A percentile compares a stretch with the other conserved stretches of the same genome.
These are phyloP conservation scores for Tetramorium parvispinum DNA, from an alignment of 1,140 invertebrate genomes.

Conservation along the genomic window DNA sequence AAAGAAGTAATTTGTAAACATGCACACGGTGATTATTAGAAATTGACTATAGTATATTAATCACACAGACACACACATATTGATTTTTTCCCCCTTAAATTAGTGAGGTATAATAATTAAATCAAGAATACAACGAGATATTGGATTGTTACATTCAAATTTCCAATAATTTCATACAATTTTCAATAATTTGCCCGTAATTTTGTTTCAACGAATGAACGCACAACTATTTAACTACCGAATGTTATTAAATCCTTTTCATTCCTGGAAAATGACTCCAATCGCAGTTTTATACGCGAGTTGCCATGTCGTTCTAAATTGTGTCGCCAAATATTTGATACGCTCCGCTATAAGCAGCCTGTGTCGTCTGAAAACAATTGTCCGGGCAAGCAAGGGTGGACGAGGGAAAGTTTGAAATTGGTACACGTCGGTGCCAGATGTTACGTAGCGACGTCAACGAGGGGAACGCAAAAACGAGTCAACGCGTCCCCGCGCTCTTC, in stretches of 20 bases:
- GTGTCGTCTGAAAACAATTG: conserved; percentile 46
- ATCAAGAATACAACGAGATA: conserved; percentile 20
- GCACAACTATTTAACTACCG: background rate
- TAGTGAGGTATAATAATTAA: conserved; percentile 12
- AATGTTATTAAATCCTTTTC: conserved; percentile 12
- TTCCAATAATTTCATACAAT: conserved; percentile 15
- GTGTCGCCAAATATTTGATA: conserved; percentile 19
- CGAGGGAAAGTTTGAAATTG: conserved; percentile 70
- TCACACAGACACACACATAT: background rate
- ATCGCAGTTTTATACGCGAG: background rate
- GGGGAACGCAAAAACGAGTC: conserved; percentile 65
- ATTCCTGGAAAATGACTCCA: background rate
- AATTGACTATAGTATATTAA: background rate
- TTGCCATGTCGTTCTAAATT: background rate
- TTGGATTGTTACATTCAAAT: background rate
- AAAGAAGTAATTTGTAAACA: background rate
- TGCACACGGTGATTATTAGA: background rate
- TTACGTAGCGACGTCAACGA: conserved; percentile 63
- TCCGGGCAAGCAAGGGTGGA: background rate
- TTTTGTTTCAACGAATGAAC: background rate
- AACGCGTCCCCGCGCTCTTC: conserved; percentile 38
- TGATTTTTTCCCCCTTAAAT: background rate
- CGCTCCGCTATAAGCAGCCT: conserved; percentile 7
- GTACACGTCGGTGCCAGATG: conserved; percentile 71
- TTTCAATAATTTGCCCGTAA: background rate